Conservation (phyloP, 2,888 invertebrate species). For the Tigriopus californicus region DNA sequence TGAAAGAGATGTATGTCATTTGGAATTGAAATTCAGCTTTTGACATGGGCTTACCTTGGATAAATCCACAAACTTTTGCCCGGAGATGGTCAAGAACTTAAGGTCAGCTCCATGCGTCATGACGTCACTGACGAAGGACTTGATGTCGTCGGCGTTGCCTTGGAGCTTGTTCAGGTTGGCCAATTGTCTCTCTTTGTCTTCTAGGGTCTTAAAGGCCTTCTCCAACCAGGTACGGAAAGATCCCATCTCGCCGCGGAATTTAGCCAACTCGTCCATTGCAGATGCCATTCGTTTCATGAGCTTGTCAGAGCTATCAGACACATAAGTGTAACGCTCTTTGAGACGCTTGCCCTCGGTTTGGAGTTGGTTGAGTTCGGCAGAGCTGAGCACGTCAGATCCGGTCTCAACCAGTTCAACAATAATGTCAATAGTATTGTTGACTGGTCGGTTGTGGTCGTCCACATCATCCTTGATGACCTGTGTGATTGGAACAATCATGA, state of each 20-base stretch:
- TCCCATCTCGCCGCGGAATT: conserved; percentile 40
- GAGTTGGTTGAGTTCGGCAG: conserved; percentile 68
- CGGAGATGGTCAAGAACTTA: conserved; percentile 84
- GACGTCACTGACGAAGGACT: conserved; percentile 77
- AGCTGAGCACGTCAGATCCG: conserved; percentile 73
- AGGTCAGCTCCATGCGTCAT: conserved; percentile 90
- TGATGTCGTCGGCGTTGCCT: conserved; percentile 42
- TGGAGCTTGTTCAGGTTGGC: conserved; percentile 49
- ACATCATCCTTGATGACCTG: conserved; percentile 75
- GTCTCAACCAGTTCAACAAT: conserved; percentile 72
- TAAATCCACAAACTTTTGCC: conserved; percentile 87
- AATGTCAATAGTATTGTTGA: conserved; percentile 68
- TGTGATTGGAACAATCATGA: neutral
- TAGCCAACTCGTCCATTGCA: conserved; percentile 69
- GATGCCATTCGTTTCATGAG: conserved; percentile 52
- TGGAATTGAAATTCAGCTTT: conserved; percentile 14
- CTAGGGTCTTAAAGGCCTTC: conserved; percentile 52
- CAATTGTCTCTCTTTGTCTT: conserved; percentile 64
- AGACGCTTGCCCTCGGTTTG: conserved; percentile 69
- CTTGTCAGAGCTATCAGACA: conserved; percentile 57
- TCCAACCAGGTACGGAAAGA: conserved; percentile 47
- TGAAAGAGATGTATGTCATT: neutral
- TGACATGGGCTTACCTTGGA: conserved; percentile 39
- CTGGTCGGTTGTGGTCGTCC: conserved; percentile 62
- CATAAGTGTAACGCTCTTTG: conserved; percentile 54